Base-by-base conservation (phyloP, 92 coral and sea anemone species). In the Palythoa grandiflora region DNA sequence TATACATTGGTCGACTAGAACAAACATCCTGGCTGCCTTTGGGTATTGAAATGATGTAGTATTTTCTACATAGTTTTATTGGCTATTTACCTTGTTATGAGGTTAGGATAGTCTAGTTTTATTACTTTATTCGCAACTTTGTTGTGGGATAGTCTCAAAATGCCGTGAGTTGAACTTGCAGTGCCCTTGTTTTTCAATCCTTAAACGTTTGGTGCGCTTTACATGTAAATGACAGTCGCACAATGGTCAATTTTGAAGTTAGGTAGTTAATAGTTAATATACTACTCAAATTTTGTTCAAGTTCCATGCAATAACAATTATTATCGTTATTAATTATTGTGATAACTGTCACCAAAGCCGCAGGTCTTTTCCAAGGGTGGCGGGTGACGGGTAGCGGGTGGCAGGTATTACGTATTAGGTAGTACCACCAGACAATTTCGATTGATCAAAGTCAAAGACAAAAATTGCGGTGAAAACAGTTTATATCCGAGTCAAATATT, bases 361-460 rank as follows among this genome's bases (percentile, higher is more conserved):
- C 38, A 17, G 72, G 37, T 66, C 71, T 66, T 66, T 66, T 66
- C 71, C 71, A 66, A 28, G 71, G 71, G 71, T 66, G 38, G 38
- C 71, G 71, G 71, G 71, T 66, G 10, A 16, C 68, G 68, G 68
- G n/a, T n/a, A n/a, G n/a, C n/a, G n/a, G n/a, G n/a, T n/a, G n/a
- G n/a, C n/a, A n/a, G n/a, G n/a, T n/a, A 66, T n/a, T 21, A 21
- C 36, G 71, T 66, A 66, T n/a, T 21, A 21, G 71, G 71, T 66
- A 66, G 71, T 66, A 66, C 35, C 71, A 66, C 71, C 71, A 66
- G 71, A 5, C 71, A 66, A 66, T 66, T 66, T 66, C 71, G 71
- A 66, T 66, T 66, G 71, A 66, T 66, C 71, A 66, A 66, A 66
- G n/a, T n/a, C n/a, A n/a, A n/a, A n/a, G n/a, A n/a, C n/a, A n/a